Evolutionary conservation across 2,797 vertebrate species (phyloP).

Genomic region (Cyclopterus lumpus): DNA sequence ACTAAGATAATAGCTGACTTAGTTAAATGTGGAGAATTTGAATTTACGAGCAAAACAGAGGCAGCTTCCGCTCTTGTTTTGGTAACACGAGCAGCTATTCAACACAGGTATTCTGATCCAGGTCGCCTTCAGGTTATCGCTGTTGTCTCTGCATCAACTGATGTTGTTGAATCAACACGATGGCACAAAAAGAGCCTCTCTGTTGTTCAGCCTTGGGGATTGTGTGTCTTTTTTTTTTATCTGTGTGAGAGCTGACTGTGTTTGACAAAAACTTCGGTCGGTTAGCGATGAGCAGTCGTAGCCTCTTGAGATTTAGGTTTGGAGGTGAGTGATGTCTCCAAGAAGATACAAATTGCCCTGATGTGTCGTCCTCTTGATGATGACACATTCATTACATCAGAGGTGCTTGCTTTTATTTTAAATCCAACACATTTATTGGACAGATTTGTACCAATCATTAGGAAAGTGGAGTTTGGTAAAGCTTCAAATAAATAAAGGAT

Average conservation of each 20-base stretch:
- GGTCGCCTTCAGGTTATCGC: background rate
- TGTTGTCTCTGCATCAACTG: conserved; percentile 13
- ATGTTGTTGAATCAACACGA: conserved; percentile 40
- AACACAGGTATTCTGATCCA: conserved; percentile 4
- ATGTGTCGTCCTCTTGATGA: background rate
- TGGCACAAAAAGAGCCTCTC: background rate
- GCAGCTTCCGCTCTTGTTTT: background rate
- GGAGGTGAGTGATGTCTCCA: background rate
- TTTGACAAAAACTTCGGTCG: background rate
- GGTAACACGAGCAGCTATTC: conserved; percentile 1
- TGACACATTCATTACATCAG: background rate
- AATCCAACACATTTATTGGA: background rate
- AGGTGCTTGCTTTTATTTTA: background rate
- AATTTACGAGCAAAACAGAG: background rate
- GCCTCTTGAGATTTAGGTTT: background rate
- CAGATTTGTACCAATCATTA: background rate
- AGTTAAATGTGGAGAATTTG: background rate
- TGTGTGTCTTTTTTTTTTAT: conserved; percentile 7
- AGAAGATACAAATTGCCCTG: background rate
- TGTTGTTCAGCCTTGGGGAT: background rate
- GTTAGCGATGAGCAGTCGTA: background rate
- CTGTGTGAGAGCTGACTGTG: background rate
- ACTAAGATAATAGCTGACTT: background rate
- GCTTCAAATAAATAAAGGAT: background rate
- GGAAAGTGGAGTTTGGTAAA: background rate